Conservation (phyloP, 2,888 invertebrate species). For the Stenoptilia bipunctidactyla region DNA sequence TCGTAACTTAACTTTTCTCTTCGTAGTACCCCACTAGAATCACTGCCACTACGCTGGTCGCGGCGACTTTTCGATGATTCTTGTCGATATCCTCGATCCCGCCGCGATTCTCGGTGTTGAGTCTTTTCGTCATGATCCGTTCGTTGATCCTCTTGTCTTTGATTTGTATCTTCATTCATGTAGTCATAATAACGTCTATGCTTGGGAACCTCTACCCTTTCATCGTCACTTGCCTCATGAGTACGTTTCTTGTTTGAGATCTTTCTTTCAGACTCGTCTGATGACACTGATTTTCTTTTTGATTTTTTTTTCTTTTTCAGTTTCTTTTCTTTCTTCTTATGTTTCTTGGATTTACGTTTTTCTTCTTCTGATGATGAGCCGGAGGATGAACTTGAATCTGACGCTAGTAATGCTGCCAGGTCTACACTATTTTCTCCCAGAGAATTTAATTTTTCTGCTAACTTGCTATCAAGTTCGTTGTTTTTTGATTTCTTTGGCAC, state of each 20-base stretch:
- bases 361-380: constrained; percentile 31
- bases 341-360: constrained; percentile 31
- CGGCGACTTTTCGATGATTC: too few species aligned
- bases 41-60: too few species aligned
- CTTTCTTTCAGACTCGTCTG: constrained; percentile 15
- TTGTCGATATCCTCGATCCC: too few species aligned
- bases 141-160: not conserved
- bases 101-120: too few species aligned
- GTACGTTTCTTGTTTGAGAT: constrained; percentile 12
- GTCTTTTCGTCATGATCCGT: not conserved
- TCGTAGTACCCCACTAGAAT: too few species aligned
- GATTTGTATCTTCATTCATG: too few species aligned
- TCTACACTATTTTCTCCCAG: constrained; percentile 55
- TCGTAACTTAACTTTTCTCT: too few species aligned
- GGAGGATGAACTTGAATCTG: constrained; percentile 37
- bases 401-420: constrained; percentile 42
- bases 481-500: constrained; percentile 24
- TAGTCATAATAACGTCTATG: not conserved
- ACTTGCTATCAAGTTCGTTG: constrained; percentile 74
- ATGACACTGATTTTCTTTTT: constrained; percentile 21
- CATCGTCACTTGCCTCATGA: constrained; percentile 2
- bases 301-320: constrained; percentile 31
- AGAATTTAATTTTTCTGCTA: constrained; percentile 79
- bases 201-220: not conserved
- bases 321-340: constrained; percentile 34